Conservation (phyloP, 1,140 invertebrate species). For the Bradysia coprophila region DNA sequence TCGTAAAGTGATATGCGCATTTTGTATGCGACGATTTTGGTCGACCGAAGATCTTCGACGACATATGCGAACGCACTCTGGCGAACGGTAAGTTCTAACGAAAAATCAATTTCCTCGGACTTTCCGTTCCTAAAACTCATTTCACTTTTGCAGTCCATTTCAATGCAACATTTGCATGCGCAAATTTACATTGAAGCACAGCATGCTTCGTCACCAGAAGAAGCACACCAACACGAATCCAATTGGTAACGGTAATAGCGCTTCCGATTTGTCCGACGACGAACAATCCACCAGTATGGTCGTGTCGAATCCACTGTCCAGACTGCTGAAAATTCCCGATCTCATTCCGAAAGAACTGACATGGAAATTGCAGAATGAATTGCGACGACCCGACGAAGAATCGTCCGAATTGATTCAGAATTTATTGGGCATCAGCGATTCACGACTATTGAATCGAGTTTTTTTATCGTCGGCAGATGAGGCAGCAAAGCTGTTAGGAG, state of each 20-base stretch:
- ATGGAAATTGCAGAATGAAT: not conserved
- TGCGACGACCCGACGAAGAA: constrained; percentile 13
- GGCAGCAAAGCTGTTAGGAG: constrained; percentile 70
- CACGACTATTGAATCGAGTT: constrained; percentile 71
- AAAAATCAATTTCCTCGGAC: not conserved
- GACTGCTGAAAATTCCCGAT: not conserved
- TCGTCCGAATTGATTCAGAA: constrained; percentile 69
- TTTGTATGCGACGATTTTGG: constrained; percentile 84
- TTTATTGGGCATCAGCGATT: constrained; percentile 68
- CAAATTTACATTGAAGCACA: constrained; percentile 81
- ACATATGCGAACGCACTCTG: constrained; percentile 80
- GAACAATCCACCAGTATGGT: constrained; percentile 12
- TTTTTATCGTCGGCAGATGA: constrained; percentile 64
- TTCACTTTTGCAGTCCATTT: constrained; percentile 29
- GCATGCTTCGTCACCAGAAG: constrained; percentile 78
- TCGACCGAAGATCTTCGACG: constrained; percentile 79
- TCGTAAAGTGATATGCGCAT: constrained; percentile 77
- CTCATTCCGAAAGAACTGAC: not conserved
- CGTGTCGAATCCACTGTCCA: not conserved
- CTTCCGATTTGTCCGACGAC: constrained; percentile 26
- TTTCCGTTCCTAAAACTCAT: not conserved
- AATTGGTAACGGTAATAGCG: constrained; percentile 17
- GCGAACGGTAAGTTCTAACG: constrained; percentile 36
- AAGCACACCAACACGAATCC: constrained; percentile 40
- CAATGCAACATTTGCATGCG: constrained; percentile 63